phyloP scores from a whole-genome alignment of 35 echinoderm and acorn worm species.

The Ophiothrix spiculata region DNA sequence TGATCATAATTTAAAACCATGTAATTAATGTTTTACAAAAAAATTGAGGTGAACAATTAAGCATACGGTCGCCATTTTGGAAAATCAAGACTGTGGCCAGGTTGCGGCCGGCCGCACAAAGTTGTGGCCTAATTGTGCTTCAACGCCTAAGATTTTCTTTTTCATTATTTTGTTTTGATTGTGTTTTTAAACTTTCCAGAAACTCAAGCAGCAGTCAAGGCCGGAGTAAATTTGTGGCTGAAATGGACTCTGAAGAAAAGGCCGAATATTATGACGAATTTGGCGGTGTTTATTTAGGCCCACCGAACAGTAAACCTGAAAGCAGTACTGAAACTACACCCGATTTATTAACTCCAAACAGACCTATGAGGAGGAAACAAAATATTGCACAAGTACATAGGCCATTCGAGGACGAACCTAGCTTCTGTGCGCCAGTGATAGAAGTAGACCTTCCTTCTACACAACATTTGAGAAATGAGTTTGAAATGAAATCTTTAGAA shows the following conservation, averaged over 20 bases:
- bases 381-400: conserved; percentile 5
- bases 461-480: background rate
- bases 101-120: too few relatives aligned
- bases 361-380: background rate
- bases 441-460: background rate
- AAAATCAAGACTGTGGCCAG: too few relatives aligned
- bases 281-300: conserved; percentile 8
- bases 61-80: too few relatives aligned
- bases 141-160: too few relatives aligned
- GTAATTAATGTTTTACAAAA: too few relatives aligned
- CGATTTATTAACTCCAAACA: background rate
- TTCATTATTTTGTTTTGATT: too few relatives aligned
- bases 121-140: too few relatives aligned
- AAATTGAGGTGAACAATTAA: too few relatives aligned
- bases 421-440: background rate
- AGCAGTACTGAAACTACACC: background rate
- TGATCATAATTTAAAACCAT: too few relatives aligned
- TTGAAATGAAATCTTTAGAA: background rate
- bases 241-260: background rate
- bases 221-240: background rate
- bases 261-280: background rate
- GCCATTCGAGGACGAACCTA: background rate
- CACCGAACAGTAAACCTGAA: background rate
- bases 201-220: conserved; percentile 1
- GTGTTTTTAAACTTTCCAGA: too few relatives aligned